Evolutionary conservation across 92 coral and sea anemone species (phyloP).

Genomic region (Bergia sp.): DNA sequence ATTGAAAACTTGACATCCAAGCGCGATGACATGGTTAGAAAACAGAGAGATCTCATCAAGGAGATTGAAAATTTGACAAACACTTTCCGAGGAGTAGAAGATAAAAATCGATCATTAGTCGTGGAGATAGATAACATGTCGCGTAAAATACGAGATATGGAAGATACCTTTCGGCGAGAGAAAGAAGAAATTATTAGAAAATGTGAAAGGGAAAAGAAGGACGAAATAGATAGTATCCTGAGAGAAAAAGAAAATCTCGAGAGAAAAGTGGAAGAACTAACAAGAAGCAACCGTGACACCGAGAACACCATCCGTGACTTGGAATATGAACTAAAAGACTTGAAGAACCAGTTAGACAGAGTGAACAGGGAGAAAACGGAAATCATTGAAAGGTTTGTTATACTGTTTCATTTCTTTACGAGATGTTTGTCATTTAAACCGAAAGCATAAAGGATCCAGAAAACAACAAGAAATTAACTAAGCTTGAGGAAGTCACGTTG

Average conservation of each 20-base stretch:
- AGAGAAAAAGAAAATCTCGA: slow-evolving; percentile 68
- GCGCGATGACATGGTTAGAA: slow-evolving; percentile 69
- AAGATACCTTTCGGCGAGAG: slow-evolving; percentile 75
- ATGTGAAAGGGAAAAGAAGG: slow-evolving; percentile 68
- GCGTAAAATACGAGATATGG: slow-evolving; percentile 78
- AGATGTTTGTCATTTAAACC: neutral
- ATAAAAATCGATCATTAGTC: slow-evolving; percentile 65
- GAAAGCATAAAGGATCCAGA: neutral
- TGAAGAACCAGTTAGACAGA: slow-evolving; percentile 40
- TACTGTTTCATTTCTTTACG: neutral
- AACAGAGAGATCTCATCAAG: slow-evolving; percentile 69
- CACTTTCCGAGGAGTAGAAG: slow-evolving; percentile 61
- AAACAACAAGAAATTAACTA: no score
- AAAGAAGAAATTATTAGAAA: slow-evolving; percentile 71
- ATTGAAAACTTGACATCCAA: slow-evolving; percentile 66
- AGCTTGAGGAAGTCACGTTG: no score
- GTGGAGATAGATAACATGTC: slow-evolving; percentile 71
- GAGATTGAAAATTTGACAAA: slow-evolving; percentile 70
- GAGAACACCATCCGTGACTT: slow-evolving; percentile 64
- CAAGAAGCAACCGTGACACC: slow-evolving; percentile 52
- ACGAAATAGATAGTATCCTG: slow-evolving; percentile 62
- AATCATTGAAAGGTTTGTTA: slow-evolving; percentile 21
- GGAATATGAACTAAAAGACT: slow-evolving; percentile 54
- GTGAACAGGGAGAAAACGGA: slow-evolving; percentile 28
- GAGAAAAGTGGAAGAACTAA: slow-evolving; percentile 60